These are phyloP conservation scores for Dolichotis patagonum DNA, from an alignment of 2,113 vertebrate genomes.

Conservation along the genomic window DNA sequence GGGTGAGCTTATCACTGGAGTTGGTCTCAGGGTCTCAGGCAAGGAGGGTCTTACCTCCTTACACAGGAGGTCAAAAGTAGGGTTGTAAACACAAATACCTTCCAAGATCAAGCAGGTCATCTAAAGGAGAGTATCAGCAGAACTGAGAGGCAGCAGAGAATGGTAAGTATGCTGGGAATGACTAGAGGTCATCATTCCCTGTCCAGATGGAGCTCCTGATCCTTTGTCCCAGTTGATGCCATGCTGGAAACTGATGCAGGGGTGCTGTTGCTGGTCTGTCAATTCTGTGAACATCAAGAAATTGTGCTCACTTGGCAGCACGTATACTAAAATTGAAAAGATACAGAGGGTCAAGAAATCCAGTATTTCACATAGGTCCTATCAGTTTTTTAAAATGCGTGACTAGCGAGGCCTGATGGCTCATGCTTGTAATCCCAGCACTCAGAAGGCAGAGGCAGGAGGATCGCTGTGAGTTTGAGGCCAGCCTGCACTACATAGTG, in stretches of 20 bases:
- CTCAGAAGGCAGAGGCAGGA: background rate
- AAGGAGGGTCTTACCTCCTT: background rate
- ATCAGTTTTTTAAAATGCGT: conserved; percentile 34
- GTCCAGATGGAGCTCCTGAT: background rate
- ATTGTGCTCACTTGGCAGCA: background rate
- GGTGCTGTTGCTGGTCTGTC: background rate
- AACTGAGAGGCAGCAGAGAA: background rate
- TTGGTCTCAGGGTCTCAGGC: background rate
- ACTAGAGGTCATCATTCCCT: background rate
- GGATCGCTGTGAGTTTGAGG: background rate
- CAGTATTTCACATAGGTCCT: conserved; percentile 37
- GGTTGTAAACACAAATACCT: background rate
- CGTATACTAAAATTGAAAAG: background rate
- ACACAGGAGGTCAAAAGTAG: background rate
- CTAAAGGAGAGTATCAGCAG: background rate
- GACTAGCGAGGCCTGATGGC: background rate
- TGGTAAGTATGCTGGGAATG: background rate
- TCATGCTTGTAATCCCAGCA: background rate
- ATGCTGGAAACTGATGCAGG: background rate
- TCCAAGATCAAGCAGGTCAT: background rate
- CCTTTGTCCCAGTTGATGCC: background rate
- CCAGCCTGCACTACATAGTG: background rate
- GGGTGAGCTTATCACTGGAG: background rate
- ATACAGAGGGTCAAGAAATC: conserved; percentile 35
- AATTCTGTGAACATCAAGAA: background rate